These are phyloP conservation scores for Bufotes viridis DNA, from an alignment of 2,797 vertebrate species.

Conservation along the genomic window DNA sequence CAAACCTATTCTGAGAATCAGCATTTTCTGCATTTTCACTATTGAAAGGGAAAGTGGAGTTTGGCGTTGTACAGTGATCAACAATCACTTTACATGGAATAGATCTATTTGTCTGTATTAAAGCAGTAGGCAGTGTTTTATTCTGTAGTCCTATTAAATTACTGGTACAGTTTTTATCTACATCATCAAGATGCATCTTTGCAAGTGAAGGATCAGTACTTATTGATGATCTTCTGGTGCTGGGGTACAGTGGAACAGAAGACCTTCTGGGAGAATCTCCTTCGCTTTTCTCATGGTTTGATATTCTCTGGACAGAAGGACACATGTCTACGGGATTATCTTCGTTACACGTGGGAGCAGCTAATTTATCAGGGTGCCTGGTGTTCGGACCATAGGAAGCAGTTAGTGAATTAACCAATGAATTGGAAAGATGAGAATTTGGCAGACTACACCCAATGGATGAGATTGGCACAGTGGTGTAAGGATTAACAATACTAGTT, in stretches of 20 bases:
- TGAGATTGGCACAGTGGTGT: constrained; percentile 76
- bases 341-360: constrained; percentile 72
- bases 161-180: constrained; percentile 73
- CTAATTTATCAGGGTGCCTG: constrained; percentile 77
- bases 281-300: constrained; percentile 69
- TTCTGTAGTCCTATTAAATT: constrained; percentile 71
- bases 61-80: constrained; percentile 79
- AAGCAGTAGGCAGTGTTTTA: constrained; percentile 71
- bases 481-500: constrained; percentile 70
- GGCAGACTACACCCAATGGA: constrained; percentile 76
- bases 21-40: constrained; percentile 71
- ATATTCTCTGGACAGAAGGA: constrained; percentile 69
- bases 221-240: constrained; percentile 71
- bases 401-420: constrained; percentile 77
- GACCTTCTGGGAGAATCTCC: constrained; percentile 70
- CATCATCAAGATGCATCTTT: constrained; percentile 71
- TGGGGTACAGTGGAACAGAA: constrained; percentile 72
- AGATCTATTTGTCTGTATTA: constrained; percentile 77
- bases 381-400: constrained; percentile 70
- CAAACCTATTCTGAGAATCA: constrained; percentile 73
- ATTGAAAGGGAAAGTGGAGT: constrained; percentile 73
- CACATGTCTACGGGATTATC: constrained; percentile 68
- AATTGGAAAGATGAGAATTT: constrained; percentile 76
- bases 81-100: constrained; percentile 85
- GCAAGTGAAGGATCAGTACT: constrained; percentile 70